phyloP scores from a whole-genome alignment of 2,888 invertebrate genomes.

The Mesochorus sp. region DNA sequence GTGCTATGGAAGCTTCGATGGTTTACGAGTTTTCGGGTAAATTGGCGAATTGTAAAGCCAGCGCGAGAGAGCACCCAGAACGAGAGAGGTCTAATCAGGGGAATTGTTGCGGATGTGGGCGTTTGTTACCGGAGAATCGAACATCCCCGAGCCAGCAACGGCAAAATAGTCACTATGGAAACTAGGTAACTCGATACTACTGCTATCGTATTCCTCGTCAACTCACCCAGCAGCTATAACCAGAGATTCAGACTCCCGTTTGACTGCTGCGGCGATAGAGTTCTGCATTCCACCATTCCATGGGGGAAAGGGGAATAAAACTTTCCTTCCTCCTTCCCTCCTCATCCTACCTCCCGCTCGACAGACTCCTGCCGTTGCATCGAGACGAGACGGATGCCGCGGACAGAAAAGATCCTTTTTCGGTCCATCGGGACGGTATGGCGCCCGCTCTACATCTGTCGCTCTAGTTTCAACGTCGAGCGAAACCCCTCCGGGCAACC shows the following conservation, averaged over 20 bases:
- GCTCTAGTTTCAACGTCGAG: constrained; percentile 67
- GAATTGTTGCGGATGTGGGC: constrained; percentile 79
- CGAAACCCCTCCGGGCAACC: constrained; percentile 18
- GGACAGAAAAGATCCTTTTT: constrained; percentile 65
- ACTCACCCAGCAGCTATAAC: constrained; percentile 43
- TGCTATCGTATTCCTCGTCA: constrained; percentile 62
- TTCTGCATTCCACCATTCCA: constrained; percentile 59
- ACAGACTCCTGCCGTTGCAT: constrained; percentile 23
- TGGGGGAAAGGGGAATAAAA: constrained; percentile 60
- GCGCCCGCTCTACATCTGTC: constrained; percentile 79
- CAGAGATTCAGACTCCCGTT: constrained; percentile 49
- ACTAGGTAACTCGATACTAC: constrained; percentile 76
- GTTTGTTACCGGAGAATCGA: constrained; percentile 72
- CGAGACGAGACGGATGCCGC: constrained; percentile 53
- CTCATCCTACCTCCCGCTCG: neutral
- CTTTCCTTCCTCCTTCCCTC: constrained; percentile 59
- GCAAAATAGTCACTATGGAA: constrained; percentile 51
- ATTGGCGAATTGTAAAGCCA: constrained; percentile 79
- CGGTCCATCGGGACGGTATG: constrained; percentile 69
- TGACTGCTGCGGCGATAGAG: constrained; percentile 40
- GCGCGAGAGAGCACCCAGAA: constrained; percentile 36
- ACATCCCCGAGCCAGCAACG: constrained; percentile 47
- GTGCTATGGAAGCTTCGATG: constrained; percentile 70
- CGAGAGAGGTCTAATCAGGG: constrained; percentile 76
- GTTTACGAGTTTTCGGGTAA: constrained; percentile 78